These are phyloP conservation scores for Sinopyrophorus schimmeli DNA, from an alignment of 2,888 invertebrate species.

Conservation along the genomic window DNA sequence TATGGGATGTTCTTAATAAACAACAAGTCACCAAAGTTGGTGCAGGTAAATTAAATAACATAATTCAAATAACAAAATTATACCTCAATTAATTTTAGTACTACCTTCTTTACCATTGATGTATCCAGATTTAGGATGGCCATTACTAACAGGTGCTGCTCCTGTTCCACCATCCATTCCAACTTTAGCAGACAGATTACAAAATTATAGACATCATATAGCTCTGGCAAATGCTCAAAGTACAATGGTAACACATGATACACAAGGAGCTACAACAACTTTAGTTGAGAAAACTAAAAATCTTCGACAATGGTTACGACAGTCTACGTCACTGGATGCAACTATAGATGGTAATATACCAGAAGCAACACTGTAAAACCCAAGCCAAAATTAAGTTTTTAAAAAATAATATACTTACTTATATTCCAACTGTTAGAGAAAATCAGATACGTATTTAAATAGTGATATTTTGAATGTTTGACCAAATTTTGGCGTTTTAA, in stretches of 20 bases:
- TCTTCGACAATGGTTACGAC: constrained; percentile 68
- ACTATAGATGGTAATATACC: constrained; percentile 38
- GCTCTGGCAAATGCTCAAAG: constrained; percentile 56
- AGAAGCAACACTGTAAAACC: constrained; percentile 48
- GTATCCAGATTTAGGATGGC: constrained; percentile 62
- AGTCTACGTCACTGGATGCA: constrained; percentile 52
- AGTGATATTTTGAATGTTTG: too few relatives aligned
- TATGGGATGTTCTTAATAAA: constrained; percentile 68
- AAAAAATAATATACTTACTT: too few relatives aligned
- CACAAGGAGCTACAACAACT: constrained; percentile 63
- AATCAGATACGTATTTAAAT: too few relatives aligned
- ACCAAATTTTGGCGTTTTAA: too few relatives aligned
- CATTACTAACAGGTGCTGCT: constrained; percentile 49
- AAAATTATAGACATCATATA: constrained; percentile 61
- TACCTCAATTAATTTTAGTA: constrained; percentile 38
- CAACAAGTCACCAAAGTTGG: constrained; percentile 57
- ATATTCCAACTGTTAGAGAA: too few relatives aligned
- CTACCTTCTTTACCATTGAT: constrained; percentile 57
- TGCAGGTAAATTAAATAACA: constrained; percentile 48
- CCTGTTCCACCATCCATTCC: constrained; percentile 55
- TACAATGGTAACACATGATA: constrained; percentile 54
- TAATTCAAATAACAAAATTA: not conserved
- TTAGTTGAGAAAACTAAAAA: constrained; percentile 68
- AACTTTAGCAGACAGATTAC: constrained; percentile 59
- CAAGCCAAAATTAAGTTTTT: too few relatives aligned